These are phyloP conservation scores for Bombus confusus DNA, from an alignment of 1,140 invertebrate genomes.

Conservation along the genomic window DNA sequence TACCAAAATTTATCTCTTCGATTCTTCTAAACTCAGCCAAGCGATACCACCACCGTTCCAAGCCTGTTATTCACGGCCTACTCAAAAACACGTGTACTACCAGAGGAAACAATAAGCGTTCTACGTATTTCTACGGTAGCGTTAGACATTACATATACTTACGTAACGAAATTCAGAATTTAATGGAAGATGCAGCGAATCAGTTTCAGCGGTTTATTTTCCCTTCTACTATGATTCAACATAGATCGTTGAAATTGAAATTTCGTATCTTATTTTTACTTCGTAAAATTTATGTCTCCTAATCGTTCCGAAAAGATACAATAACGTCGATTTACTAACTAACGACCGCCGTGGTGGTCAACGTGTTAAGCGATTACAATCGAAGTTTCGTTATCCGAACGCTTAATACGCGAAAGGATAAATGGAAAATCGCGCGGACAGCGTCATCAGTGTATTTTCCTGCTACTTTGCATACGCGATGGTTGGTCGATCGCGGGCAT, in stretches of 20 bases:
- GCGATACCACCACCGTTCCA: neutral
- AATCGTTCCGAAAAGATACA: no score
- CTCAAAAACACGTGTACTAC: neutral
- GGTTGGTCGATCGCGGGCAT: constrained; percentile 18
- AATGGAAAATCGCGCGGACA: neutral
- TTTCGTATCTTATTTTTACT: no score
- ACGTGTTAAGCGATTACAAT: neutral
- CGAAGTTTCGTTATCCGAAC: neutral
- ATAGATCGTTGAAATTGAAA: no score
- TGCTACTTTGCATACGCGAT: constrained; percentile 12
- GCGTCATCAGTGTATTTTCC: constrained; percentile 23
- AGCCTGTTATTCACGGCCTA: neutral
- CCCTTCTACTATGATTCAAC: no score
- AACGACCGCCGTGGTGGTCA: no score
- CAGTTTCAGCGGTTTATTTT: no score
- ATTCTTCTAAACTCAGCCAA: neutral
- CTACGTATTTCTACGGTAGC: no score
- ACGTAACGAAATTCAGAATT: no score
- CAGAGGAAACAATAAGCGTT: neutral
- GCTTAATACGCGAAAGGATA: neutral
- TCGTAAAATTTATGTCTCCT: no score
- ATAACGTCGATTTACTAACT: no score
- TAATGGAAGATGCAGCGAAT: no score
- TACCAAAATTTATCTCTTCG: constrained; percentile 1
- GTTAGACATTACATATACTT: no score